Base-by-base conservation (phyloP, 2,113 vertebrate species). In the Epinephelus lanceolatus region DNA sequence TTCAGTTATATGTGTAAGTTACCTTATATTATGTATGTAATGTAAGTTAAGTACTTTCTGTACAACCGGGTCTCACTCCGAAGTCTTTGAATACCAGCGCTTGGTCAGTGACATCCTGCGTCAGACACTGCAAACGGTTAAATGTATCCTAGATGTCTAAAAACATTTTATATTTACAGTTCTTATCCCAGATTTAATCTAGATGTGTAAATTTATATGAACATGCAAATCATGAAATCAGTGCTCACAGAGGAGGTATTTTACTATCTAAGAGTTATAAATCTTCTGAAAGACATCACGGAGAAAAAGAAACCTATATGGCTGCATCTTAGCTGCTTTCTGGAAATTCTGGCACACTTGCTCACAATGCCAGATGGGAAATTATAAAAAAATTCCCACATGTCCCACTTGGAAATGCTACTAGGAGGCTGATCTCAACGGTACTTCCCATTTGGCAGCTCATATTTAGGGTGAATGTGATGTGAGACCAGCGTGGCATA, bases 321-420 rank as follows among this genome's bases (percentile, higher is more conserved):
- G 63, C 57, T 74, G 23, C 23, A 15, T 52, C 30, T 45, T 52
- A 74, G 19, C 77, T 59, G 30, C 55, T 72, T 76, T 62, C 61
- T 52, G 52, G 15, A 71, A 87, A 70, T 18, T 12, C 19, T 68
- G 78, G 78, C 78, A 71, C 33, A n/a, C 33, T 71, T 70, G 15
- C 33, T 37, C 47, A 71, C 61, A 30, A 75, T 49, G 53, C 59
- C 81, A 84, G 77, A 80, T 74, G 73, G 81, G 27, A 66, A 83
- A 71, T 55, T 37, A 47, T 33, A 30, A 56, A 62, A 74, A 65
- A 76, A 27, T 4, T 74, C 73, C 45, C 67, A 62, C 61, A 83
- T 71, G 77, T 83, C 62, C 79, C 63, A 89, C 57, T 81, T 89
- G 70, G 73, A 81, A 70, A 42, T 70, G 57, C 51, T 66, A 49